phyloP scores from a whole-genome alignment of 2,113 vertebrate genomes.

The Fukomys damarensis region DNA sequence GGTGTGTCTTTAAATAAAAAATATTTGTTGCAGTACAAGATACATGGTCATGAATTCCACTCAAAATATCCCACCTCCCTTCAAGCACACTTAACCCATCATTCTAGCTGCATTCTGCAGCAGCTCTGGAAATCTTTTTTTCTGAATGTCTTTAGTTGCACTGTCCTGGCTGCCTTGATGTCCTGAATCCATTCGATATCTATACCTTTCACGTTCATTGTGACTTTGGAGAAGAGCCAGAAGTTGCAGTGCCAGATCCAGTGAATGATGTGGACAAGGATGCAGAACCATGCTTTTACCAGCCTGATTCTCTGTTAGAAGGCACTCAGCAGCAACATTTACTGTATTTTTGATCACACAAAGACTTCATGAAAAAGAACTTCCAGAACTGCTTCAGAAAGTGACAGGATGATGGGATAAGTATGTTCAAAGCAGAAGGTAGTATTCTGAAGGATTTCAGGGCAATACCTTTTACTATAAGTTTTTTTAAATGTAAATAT shows the following conservation, averaged over 20 bases:
- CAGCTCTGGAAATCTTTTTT: not conserved
- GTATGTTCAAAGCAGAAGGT: not conserved
- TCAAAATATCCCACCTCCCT: not conserved
- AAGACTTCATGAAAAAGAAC: not conserved
- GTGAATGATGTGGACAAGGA: not conserved
- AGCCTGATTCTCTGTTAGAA: not conserved
- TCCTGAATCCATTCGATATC: not conserved
- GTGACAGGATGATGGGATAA: not conserved
- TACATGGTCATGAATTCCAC: not conserved
- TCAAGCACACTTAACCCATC: not conserved
- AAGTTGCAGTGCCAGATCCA: not conserved
- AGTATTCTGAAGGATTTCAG: not conserved
- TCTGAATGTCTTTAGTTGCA: not conserved
- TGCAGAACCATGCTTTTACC: not conserved
- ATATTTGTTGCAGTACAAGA: not conserved
- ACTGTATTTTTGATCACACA: not conserved
- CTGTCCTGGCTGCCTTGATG: not conserved
- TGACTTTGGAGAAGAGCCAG: not conserved
- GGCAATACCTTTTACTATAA: not conserved
- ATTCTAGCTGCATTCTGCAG: not conserved
- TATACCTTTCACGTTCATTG: not conserved
- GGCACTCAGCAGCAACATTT: not conserved
- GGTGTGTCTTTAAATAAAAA: not conserved
- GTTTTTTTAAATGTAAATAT: not conserved
- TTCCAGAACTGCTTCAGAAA: not conserved